Conservation (phyloP, 1,140 invertebrate species). For the Zophobas morio region DNA sequence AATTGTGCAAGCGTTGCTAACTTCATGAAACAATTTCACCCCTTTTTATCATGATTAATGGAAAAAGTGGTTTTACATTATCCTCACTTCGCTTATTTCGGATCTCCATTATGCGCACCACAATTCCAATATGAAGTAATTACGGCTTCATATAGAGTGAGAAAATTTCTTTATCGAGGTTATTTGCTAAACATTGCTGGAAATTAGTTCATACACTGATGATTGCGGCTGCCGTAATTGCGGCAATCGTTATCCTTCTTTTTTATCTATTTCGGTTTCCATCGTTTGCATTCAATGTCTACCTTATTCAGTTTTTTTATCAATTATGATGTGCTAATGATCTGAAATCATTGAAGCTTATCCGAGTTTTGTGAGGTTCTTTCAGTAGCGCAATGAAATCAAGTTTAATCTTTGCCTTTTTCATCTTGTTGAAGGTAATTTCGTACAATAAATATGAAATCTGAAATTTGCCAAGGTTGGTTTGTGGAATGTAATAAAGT, state of each 20-base stretch:
- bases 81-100: constrained; percentile 5
- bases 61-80: background rate
- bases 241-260: background rate
- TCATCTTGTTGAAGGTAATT: background rate
- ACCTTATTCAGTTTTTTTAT: background rate
- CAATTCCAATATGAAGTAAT: constrained; percentile 2
- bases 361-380: background rate
- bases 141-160: constrained; percentile 12
- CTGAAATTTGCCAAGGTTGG: background rate
- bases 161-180: constrained; percentile 1
- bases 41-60: background rate
- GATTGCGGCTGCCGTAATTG: background rate
- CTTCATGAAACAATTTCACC: background rate
- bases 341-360: background rate
- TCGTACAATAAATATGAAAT: background rate
- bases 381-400: background rate
- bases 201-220: background rate
- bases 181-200: constrained; percentile 1
- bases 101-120: constrained; percentile 4
- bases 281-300: background rate
- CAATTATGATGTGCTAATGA: background rate
- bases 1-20: background rate
- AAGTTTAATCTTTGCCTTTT: background rate
- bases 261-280: background rate
- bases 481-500: background rate